Conservation (phyloP, 2,888 invertebrate species). For the Drosophila anceps region DNA sequence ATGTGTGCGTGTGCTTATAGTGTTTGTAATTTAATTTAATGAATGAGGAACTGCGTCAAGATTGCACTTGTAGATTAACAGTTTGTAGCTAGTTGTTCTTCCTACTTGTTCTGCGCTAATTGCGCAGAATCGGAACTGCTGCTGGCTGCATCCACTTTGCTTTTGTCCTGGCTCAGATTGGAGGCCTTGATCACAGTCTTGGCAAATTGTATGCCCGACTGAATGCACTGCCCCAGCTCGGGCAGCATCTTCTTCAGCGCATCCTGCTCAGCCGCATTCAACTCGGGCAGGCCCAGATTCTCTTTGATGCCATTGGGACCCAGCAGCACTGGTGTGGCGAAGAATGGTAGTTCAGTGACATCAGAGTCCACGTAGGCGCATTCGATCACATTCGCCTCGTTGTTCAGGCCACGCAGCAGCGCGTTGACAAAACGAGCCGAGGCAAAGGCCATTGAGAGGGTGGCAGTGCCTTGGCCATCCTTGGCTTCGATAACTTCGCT, state of each 20-base stretch:
- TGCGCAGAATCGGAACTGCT: background rate
- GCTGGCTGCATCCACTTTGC: background rate
- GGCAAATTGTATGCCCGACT: background rate
- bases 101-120: conserved; percentile 11
- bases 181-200: background rate
- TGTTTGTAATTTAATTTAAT: conserved; percentile 7
- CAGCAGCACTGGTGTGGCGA: conserved; percentile 94
- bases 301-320: conserved; percentile 92
- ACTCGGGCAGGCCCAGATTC: conserved; percentile 95
- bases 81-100: background rate
- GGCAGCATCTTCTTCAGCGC: conserved; percentile 87
- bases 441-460: conserved; percentile 98
- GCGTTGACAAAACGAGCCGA: conserved; percentile 94
- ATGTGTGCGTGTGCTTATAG: conserved; percentile 4
- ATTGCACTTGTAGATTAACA: conserved; percentile 7
- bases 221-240: conserved; percentile 4
- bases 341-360: conserved; percentile 94
- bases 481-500: conserved; percentile 96
- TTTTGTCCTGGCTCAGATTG: background rate
- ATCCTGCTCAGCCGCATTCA: conserved; percentile 91
- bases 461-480: conserved; percentile 98
- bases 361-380: conserved; percentile 95
- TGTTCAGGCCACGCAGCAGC: conserved; percentile 91
- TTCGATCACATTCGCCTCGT: conserved; percentile 92
- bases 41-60: conserved; percentile 33